Evolutionary conservation across 2,113 vertebrate genomes (phyloP).

Genomic region (Micromys minutus): DNA sequence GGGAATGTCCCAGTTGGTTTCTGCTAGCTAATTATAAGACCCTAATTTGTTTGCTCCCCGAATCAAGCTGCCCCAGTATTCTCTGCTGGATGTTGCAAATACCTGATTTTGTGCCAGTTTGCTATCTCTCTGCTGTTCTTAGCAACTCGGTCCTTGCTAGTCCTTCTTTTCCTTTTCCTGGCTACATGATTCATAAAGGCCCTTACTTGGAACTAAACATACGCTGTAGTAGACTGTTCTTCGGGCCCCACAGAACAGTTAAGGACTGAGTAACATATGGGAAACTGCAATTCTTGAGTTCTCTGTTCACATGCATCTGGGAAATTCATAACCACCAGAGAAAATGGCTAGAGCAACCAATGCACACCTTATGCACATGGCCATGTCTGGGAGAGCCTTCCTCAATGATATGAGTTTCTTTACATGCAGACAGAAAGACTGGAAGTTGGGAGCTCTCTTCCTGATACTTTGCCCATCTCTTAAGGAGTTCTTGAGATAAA

Average conservation of each 20-base stretch:
- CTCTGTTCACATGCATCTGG: not conserved
- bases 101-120: not conserved
- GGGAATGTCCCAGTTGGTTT: not conserved
- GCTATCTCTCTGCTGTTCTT: not conserved
- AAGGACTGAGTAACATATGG: not conserved
- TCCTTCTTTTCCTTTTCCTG: not conserved
- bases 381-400: not conserved
- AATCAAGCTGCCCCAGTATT: not conserved
- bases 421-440: not conserved
- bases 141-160: not conserved
- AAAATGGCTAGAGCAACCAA: not conserved
- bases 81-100: no score
- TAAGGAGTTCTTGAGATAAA: not conserved
- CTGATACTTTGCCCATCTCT: not conserved
- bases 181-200: not conserved
- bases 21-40: no score
- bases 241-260: not conserved
- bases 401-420: not conserved
- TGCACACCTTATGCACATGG: not conserved
- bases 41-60: not conserved
- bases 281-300: not conserved
- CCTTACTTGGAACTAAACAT: not conserved
- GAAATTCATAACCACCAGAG: not conserved
- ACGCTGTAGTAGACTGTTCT: not conserved
- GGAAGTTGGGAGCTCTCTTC: not conserved